Conservation (phyloP, 2,888 invertebrate species). For the Dermolepida albohirtum region DNA sequence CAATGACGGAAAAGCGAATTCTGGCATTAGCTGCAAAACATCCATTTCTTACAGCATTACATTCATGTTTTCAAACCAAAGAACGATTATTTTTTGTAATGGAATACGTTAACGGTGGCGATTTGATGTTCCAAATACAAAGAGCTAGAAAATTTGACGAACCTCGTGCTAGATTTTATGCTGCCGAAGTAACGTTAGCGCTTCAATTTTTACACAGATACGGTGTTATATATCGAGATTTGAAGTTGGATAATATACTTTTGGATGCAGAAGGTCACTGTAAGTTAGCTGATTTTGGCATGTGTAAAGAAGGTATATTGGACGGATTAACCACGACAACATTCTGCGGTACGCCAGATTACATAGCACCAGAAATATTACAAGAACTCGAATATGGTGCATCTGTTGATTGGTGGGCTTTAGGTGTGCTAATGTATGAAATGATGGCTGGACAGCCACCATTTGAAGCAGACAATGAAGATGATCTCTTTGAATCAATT, state of each 20-base stretch:
- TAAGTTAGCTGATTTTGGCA: conserved; percentile 95
- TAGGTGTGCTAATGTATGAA: conserved; percentile 98
- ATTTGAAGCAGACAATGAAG: conserved; percentile 99
- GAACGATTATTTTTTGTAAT: conserved; percentile 95
- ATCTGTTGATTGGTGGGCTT: conserved; percentile 96
- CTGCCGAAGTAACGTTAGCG: conserved; percentile 98
- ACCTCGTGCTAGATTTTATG: conserved; percentile 94
- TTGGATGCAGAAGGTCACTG: conserved; percentile 96
- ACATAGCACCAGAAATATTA: conserved; percentile 91
- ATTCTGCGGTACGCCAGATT: conserved; percentile 99
- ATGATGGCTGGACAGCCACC: conserved; percentile 99
- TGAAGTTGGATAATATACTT: conserved; percentile 98
- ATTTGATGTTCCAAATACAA: conserved; percentile 99
- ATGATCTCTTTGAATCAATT: conserved; percentile 98
- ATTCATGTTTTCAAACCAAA: conserved; percentile 96
- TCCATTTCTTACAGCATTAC: conserved; percentile 96
- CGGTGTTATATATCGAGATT: conserved; percentile 98
- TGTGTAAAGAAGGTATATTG: conserved; percentile 96
- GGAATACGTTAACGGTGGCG: conserved; percentile 99
- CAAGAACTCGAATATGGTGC: conserved; percentile 79
- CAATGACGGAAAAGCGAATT: conserved; percentile 98
- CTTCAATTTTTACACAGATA: conserved; percentile 93
- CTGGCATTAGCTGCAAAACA: conserved; percentile 96
- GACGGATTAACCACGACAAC: conserved; percentile 93
- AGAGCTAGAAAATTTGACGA: conserved; percentile 98